Conservation (phyloP, 2,113 vertebrate genomes). For the Taxidea taxus region DNA sequence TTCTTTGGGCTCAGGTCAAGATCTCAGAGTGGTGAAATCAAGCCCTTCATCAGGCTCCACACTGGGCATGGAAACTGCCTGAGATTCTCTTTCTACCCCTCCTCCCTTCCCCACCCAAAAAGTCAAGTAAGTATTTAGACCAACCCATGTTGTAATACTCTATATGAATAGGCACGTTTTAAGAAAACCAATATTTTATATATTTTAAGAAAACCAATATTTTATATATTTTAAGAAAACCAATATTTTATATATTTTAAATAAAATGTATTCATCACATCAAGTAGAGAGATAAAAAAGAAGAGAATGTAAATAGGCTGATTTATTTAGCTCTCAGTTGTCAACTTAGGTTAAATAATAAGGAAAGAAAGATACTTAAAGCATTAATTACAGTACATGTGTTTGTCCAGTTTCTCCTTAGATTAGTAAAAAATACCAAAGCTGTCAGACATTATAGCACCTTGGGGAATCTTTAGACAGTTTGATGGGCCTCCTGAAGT, state of each 20-base stretch:
- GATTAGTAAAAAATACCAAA: slow-evolving; percentile 62
- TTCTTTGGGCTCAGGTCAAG: background rate
- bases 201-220: background rate
- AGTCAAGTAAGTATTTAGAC: background rate
- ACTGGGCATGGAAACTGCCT: background rate
- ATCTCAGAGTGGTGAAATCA: background rate
- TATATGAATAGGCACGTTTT: background rate
- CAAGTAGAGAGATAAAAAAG: background rate
- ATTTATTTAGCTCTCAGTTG: background rate
- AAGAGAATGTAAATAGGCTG: background rate
- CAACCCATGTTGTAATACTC: background rate
- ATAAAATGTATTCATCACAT: background rate
- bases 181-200: background rate
- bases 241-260: too few species aligned
- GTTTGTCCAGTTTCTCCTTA: slow-evolving; percentile 54
- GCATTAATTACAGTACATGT: slow-evolving; percentile 65
- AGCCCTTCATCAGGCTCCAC: background rate
- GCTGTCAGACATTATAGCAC: slow-evolving; percentile 54
- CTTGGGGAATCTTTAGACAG: slow-evolving; percentile 60
- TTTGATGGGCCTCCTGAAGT: slow-evolving; percentile 66
- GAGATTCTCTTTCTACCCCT: background rate
- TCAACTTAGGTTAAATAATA: slow-evolving; percentile 13
- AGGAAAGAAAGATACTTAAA: slow-evolving; percentile 40
- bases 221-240: slow-evolving; percentile 7
- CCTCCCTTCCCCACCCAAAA: background rate